phyloP scores from a whole-genome alignment of 2,113 vertebrate species.

The Siniperca chuatsi region DNA sequence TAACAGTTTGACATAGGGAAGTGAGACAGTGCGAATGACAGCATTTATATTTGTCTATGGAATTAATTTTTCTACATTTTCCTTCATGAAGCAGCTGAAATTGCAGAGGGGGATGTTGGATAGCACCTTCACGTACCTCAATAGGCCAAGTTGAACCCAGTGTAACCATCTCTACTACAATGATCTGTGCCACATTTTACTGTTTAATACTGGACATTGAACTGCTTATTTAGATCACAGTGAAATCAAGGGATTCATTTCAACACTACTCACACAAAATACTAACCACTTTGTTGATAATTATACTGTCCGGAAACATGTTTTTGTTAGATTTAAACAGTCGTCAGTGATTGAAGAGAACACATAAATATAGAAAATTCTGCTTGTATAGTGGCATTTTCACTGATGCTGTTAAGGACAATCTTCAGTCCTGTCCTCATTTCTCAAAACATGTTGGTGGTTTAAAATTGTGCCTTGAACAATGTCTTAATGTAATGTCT shows the following conservation, averaged over 20 bases:
- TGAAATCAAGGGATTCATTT: background rate
- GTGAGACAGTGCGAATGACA: conserved; percentile 60
- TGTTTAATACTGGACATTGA: background rate
- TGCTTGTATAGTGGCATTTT: background rate
- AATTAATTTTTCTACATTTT: conserved; percentile 44
- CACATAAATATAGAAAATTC: background rate
- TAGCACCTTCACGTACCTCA: background rate
- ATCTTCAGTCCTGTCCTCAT: background rate
- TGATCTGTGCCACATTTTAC: background rate
- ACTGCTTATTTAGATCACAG: background rate
- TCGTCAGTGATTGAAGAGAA: background rate
- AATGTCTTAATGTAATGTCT: background rate
- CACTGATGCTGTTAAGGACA: background rate
- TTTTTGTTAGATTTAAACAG: background rate
- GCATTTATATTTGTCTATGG: conserved; percentile 53
- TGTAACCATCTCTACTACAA: background rate
- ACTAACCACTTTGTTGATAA: too few species aligned
- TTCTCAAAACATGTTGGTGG: background rate
- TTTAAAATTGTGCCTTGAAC: background rate
- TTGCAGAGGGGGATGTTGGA: background rate
- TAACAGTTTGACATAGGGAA: conserved; percentile 70
- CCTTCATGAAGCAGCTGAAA: conserved; percentile 25
- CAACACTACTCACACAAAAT: background rate
- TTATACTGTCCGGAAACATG: background rate
- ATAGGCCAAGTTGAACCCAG: conserved; percentile 1